These are phyloP conservation scores for Macrotis lagotis DNA, from an alignment of 2,113 vertebrate genomes.

Conservation along the genomic window DNA sequence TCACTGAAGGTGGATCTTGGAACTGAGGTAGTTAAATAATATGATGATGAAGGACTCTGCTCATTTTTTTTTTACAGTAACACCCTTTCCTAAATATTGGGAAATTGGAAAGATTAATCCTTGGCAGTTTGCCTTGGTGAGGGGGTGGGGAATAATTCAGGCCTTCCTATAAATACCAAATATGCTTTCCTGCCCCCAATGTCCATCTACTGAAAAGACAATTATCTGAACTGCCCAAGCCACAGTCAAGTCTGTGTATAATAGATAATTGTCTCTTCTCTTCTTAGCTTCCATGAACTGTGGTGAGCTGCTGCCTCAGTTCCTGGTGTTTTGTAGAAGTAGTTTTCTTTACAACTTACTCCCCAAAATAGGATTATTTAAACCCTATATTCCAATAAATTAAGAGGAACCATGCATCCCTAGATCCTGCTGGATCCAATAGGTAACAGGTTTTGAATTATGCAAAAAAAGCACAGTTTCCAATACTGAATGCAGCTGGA, in stretches of 20 bases:
- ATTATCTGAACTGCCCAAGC: background rate
- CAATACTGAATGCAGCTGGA: background rate
- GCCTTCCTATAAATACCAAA: background rate
- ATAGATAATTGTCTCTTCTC: background rate
- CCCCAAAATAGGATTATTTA: background rate
- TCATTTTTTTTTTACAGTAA: background rate
- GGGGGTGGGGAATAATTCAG: background rate
- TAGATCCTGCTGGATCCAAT: background rate
- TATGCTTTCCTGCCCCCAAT: background rate
- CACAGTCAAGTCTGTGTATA: background rate
- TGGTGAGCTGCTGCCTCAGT: background rate
- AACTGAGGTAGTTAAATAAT: background rate
- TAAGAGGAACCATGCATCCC: background rate
- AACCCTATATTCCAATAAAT: background rate
- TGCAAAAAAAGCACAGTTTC: background rate
- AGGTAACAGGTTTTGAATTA: background rate
- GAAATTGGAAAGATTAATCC: background rate
- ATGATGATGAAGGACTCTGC: background rate
- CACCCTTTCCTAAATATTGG: background rate
- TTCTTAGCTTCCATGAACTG: background rate
- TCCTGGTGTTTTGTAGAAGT: background rate
- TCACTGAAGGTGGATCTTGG: background rate
- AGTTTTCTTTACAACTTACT: background rate
- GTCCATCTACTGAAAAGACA: background rate
- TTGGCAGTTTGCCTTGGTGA: background rate